phyloP scores from a whole-genome alignment of 1,140 invertebrate genomes.

The Bradysia coprophila region DNA sequence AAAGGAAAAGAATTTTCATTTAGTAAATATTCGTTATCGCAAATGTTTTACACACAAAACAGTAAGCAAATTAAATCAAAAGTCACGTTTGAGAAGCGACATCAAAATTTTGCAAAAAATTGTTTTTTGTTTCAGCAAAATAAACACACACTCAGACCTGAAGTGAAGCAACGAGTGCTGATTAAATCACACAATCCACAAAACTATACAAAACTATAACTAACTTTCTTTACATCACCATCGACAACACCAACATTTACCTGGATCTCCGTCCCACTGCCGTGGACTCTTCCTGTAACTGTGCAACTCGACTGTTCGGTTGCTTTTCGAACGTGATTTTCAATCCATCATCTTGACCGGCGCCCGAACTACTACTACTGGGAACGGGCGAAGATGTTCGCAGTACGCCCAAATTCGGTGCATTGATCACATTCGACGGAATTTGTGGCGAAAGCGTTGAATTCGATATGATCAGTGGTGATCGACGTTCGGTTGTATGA shows the following conservation, averaged over 20 bases:
- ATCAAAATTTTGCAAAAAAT: too few species aligned
- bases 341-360: constrained; percentile 9
- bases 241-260: constrained; percentile 10
- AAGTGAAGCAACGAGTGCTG: too few species aligned
- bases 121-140: too few species aligned
- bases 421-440: background rate
- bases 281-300: constrained; percentile 20
- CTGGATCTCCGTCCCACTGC: constrained; percentile 23
- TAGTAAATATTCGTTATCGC: too few species aligned
- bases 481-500: constrained; percentile 5
- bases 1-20: too few species aligned
- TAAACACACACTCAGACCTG: too few species aligned
- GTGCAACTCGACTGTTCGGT: constrained; percentile 13
- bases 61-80: too few species aligned
- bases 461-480: constrained; percentile 4
- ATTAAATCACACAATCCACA: too few species aligned
- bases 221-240: too few species aligned
- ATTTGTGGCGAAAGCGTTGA: constrained; percentile 1
- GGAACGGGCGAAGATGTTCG: background rate
- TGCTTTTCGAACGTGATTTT: constrained; percentile 32
- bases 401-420: background rate
- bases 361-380: background rate
- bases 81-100: too few species aligned
- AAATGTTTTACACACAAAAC: too few species aligned
- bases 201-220: too few species aligned